Conservation (phyloP, 2,113 vertebrate species). For the Colinus virginianus region DNA sequence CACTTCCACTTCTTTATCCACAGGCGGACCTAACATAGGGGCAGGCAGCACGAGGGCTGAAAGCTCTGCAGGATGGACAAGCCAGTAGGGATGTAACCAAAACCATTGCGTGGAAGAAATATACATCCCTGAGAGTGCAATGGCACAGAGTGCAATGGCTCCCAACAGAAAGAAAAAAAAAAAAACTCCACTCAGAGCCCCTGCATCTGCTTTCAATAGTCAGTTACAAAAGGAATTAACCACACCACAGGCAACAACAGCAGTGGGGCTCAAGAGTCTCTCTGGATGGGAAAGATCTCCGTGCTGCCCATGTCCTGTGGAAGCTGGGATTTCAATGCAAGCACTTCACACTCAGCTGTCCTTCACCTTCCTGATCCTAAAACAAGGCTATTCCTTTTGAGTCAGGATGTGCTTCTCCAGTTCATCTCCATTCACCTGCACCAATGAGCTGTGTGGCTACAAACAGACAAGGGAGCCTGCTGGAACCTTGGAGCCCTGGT, state of each 20-base stretch:
- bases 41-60: background rate
- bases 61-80: background rate
- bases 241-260: background rate
- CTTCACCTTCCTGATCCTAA: background rate
- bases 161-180: background rate
- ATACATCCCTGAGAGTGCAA: background rate
- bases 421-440: background rate
- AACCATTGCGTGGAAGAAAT: background rate
- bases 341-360: fast-evolving
- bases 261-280: background rate
- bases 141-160: background rate
- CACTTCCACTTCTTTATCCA: background rate
- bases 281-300: background rate
- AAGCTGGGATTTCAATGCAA: background rate
- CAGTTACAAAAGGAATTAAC: slow-evolving; percentile 19
- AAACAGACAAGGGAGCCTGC: background rate
- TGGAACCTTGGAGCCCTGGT: background rate
- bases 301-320: background rate
- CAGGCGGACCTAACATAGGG: fast-evolving
- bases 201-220: slow-evolving; percentile 44
- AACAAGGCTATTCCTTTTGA: background rate
- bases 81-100: background rate
- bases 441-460: background rate
- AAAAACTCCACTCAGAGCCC: background rate
- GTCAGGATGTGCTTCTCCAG: background rate